Evolutionary conservation across 2,113 vertebrate species (phyloP).

Genomic region (Agelaius phoeniceus): DNA sequence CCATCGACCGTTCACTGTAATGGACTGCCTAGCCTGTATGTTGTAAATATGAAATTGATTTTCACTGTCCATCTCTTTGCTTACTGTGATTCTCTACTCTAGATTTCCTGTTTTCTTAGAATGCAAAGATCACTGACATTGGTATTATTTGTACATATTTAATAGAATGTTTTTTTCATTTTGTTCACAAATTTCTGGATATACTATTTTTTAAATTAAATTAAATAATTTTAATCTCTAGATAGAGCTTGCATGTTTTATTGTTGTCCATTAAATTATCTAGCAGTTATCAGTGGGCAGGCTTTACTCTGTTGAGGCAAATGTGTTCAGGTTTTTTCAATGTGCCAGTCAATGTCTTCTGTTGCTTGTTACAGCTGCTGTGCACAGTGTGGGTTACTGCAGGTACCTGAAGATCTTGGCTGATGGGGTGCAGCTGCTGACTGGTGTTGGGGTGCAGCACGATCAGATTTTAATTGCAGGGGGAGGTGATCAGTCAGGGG

Average conservation of each 20-base stretch:
- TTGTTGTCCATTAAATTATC: neutral
- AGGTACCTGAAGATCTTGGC: neutral
- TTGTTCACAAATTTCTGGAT: neutral
- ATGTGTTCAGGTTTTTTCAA: neutral
- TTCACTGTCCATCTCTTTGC: neutral
- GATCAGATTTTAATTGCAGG: neutral
- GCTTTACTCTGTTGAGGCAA: neutral
- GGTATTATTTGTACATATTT: neutral
- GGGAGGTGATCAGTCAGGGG: neutral
- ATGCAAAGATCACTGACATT: neutral
- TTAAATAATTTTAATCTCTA: neutral
- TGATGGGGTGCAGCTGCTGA: neutral
- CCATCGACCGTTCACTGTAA: neutral
- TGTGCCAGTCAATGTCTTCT: neutral
- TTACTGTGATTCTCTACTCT: neutral
- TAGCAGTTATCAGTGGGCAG: neutral
- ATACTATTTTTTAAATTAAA: neutral
- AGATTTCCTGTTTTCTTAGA: neutral
- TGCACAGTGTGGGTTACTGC: neutral
- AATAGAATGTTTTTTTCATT: neutral
- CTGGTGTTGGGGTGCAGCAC: neutral
- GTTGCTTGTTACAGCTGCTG: neutral
- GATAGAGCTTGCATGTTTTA: neutral
- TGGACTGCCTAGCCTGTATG: neutral
- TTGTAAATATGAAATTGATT: slow-evolving; percentile 45